Conservation (phyloP, 1,140 invertebrate genomes). For the Pomacea maculata region DNA sequence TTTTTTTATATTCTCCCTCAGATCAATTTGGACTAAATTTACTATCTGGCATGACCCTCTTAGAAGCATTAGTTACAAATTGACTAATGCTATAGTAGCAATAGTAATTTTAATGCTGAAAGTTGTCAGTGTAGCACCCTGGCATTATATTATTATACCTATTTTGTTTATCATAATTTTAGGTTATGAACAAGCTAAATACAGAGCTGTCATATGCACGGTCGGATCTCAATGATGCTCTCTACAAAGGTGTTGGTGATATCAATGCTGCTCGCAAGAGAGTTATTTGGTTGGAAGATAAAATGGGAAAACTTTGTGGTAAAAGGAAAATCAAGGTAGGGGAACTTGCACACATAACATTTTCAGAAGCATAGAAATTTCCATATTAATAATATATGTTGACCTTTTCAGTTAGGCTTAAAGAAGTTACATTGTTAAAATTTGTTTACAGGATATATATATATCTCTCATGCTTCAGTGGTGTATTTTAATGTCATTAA, state of each 20-base stretch:
- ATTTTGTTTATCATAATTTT: constrained; percentile 1
- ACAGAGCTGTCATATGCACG: constrained; percentile 56
- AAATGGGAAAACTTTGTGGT: constrained; percentile 56
- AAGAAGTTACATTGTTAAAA: not conserved
- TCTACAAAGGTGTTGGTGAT: constrained; percentile 47
- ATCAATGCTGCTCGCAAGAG: constrained; percentile 56
- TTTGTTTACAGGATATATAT: not conserved
- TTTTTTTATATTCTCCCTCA: too few relatives aligned
- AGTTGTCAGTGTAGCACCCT: not conserved
- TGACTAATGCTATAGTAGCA: not conserved
- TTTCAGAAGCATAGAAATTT: not conserved
- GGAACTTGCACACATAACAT: not conserved
- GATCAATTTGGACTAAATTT: too few relatives aligned
- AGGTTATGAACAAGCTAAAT: constrained; percentile 60
- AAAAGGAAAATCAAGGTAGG: constrained; percentile 49
- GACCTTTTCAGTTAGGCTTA: not conserved
- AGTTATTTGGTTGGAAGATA: constrained; percentile 61
- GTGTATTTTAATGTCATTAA: not conserved
- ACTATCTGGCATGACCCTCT: not conserved
- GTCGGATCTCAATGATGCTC: constrained; percentile 49
- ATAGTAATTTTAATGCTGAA: not conserved
- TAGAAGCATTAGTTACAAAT: not conserved
- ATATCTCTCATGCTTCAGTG: not conserved
- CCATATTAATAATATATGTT: not conserved
- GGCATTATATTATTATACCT: not conserved